Conservation (phyloP, 2,113 vertebrate genomes). For the Crocuta crocuta region DNA sequence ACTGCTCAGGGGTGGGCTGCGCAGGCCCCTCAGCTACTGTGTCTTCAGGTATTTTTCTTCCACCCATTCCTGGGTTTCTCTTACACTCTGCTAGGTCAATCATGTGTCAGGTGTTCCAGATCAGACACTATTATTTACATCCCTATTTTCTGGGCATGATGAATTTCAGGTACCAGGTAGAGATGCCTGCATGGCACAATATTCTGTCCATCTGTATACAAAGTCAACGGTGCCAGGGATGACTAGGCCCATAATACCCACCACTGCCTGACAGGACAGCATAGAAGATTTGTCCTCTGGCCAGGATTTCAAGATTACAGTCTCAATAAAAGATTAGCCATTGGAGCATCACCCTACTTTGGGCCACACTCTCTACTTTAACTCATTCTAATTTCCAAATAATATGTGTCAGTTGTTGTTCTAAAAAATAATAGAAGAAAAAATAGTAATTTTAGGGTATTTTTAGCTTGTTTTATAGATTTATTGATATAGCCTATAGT, state of each 20-base stretch:
- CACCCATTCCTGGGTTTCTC: neutral
- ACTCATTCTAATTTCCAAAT: constrained; percentile 45
- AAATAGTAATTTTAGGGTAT: constrained; percentile 25
- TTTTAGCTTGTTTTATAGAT: neutral
- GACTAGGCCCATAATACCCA: neutral
- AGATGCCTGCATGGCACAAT: neutral
- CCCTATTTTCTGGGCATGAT: neutral
- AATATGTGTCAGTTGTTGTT: neutral
- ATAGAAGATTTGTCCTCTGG: neutral
- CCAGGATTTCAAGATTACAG: neutral
- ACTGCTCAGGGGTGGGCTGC: neutral
- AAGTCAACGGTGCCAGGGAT: neutral
- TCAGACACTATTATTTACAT: neutral
- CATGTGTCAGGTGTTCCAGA: neutral
- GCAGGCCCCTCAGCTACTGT: neutral
- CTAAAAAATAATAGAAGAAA: constrained; percentile 63
- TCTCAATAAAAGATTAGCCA: neutral
- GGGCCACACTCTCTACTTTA: neutral
- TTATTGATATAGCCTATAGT: neutral
- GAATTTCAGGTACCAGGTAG: neutral
- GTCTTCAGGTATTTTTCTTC: neutral
- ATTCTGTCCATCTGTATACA: neutral
- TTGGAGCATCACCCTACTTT: neutral
- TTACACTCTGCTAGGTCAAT: neutral
- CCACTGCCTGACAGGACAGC: neutral